Base-by-base conservation (phyloP, 92 coral and sea anemone genomes). In the Actinostola sp. region DNA sequence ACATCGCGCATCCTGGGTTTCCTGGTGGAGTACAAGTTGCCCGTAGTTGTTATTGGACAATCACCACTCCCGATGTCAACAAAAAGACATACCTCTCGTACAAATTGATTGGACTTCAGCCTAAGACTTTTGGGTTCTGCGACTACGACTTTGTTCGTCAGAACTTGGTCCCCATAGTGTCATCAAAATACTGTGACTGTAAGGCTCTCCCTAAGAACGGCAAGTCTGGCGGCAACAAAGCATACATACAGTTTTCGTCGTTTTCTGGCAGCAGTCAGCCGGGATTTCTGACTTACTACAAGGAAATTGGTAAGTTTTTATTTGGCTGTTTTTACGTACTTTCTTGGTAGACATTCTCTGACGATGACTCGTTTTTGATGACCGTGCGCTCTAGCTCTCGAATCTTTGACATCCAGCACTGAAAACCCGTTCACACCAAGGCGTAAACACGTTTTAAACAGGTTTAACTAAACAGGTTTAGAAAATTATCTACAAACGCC, bases 1-100 rank as follows among this genome's bases (percentile, higher is more conserved):
- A 45, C 31, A 31, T 74, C 6, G 80, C 71, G 2, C 80, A 74
- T 53, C 60, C 61, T 7, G 80, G 70, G 21, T 74, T 74, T 24
- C 80, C 80, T 9, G 30, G 60, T 38, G 31, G 62, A n/a, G 1
- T 70, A 0, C 39, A 30, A 46, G 7, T 10, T 1, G 10, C n/a
- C 16, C 19, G 12, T 20, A 16, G 28, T 5, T 70, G 75, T 27
- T 2, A 24, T 23, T 70, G 64, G 64, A 1, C 15, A 0, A 26
- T 52, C 39, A 0, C 19, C 10, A 60, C 35, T 10, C 64, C 75
- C 16, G 14, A 14, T 3, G 60, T 4, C 1, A 21, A 26, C 26
- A 73, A 60, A 14, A 30, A 11, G 5, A 0, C 21, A 1, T 48
- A 26, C 46, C 3, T 28, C 30, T 62, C 67, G 30, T 49, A 14